Percentiles rank a stretch among this genome's conserved stretches.
These are phyloP conservation scores for Drosophila cognata DNA, from an alignment of 2,888 invertebrate genomes.

Conservation along the genomic window DNA sequence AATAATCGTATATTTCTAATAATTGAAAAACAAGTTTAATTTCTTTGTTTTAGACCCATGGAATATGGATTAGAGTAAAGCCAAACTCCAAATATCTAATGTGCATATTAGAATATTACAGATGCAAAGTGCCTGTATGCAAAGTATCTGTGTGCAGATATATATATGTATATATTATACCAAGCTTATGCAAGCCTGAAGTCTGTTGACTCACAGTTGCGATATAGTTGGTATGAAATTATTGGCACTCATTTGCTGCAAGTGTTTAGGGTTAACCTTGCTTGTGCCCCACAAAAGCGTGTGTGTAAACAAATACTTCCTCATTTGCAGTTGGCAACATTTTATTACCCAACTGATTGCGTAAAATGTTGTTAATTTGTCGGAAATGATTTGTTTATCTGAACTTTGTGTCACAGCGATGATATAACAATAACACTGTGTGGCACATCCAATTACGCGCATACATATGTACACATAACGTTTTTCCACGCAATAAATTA, in stretches of 20 bases:
- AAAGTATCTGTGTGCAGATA: not conserved
- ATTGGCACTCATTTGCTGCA: not conserved
- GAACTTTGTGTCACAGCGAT: conserved; percentile 55
- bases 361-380: conserved; percentile 17
- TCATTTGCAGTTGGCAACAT: not conserved
- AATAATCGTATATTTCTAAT: not conserved
- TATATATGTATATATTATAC: no score
- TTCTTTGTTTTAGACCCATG: not conserved
- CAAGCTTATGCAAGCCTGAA: not conserved
- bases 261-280: conserved; percentile 18
- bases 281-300: not conserved
- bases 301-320: conserved; percentile 3
- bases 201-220: not conserved
- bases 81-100: not conserved
- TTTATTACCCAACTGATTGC: conserved; percentile 26
- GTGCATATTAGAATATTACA: not conserved
- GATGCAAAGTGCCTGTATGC: not conserved
- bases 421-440: conserved; percentile 54
- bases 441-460: conserved; percentile 38
- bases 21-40: not conserved
- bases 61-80: no score
- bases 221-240: not conserved
- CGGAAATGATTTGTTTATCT: conserved; percentile 53
- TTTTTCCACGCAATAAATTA: conserved; percentile 64
- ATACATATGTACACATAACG: conserved; percentile 28